Percentiles rank a stretch among this genome's conserved stretches.
phyloP scores from a whole-genome alignment of 2,113 vertebrate species.

The Proterorhinus semilunaris region DNA sequence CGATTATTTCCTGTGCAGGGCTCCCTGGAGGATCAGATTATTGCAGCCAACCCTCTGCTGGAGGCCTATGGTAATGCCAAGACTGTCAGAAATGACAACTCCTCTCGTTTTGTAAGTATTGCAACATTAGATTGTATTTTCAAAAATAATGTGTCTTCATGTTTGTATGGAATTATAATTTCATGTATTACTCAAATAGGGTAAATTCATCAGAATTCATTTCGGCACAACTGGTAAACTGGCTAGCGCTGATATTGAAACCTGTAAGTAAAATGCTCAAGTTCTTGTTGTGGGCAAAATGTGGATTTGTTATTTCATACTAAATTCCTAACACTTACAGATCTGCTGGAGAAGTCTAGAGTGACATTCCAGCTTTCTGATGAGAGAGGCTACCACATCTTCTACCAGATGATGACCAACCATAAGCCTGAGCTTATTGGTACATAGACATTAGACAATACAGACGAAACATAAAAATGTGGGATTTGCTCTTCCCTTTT shows the following conservation, averaged over 20 bases:
- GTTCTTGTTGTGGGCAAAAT: neutral
- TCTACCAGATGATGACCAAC: constrained; percentile 70
- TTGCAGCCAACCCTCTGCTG: constrained; percentile 65
- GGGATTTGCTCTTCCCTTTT: no score
- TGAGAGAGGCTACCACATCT: constrained; percentile 70
- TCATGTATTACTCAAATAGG: constrained; percentile 42
- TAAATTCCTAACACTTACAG: constrained; percentile 26
- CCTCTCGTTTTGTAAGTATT: constrained; percentile 65
- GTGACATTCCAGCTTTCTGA: constrained; percentile 63
- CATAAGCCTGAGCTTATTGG: constrained; percentile 63
- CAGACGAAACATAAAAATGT: neutral
- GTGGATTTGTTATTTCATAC: no score
- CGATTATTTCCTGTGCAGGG: constrained; percentile 35
- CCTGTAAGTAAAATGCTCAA: constrained; percentile 48
- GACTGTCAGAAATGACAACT: constrained; percentile 70
- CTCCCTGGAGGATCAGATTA: constrained; percentile 64
- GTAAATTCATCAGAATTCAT: constrained; percentile 71
- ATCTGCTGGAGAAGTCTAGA: constrained; percentile 71
- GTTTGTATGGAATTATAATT: neutral
- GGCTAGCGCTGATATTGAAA: constrained; percentile 68
- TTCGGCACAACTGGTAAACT: constrained; percentile 62
- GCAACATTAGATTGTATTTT: neutral
- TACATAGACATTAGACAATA: constrained; percentile 8
- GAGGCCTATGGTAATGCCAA: constrained; percentile 68
- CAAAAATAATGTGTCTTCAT: constrained; percentile 11